phyloP scores from a whole-genome alignment of 2,797 vertebrate species.

The Hephaestus fuliginosus region DNA sequence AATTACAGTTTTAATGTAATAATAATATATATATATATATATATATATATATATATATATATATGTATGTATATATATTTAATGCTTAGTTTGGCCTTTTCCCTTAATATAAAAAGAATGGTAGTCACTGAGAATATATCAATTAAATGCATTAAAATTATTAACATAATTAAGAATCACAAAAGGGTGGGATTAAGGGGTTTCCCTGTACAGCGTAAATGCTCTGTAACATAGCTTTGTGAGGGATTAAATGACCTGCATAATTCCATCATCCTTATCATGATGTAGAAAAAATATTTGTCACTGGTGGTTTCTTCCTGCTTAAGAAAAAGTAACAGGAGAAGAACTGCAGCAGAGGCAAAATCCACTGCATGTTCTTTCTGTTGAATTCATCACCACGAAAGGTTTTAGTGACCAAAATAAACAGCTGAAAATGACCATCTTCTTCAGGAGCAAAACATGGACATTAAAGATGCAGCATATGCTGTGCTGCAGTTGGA shows the following conservation, averaged over 20 bases:
- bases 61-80: background rate
- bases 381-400: background rate
- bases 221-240: conserved; percentile 12
- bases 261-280: conserved; percentile 7
- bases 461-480: conserved; percentile 27
- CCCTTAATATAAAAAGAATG: background rate
- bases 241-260: conserved; percentile 23
- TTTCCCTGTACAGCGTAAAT: conserved; percentile 17
- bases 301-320: background rate
- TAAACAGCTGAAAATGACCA: conserved; percentile 5
- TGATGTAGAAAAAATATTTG: background rate
- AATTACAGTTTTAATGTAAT: too few relatives aligned
- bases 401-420: conserved; percentile 5
- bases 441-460: background rate
- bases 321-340: background rate
- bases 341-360: background rate
- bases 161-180: conserved; percentile 21
- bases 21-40: too few relatives aligned
- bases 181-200: conserved; percentile 6
- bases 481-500: conserved; percentile 32
- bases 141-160: conserved; percentile 13
- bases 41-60: too few relatives aligned
- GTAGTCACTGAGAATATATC: background rate
- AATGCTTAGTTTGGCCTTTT: background rate
- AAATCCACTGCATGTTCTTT: background rate